A percentile compares a stretch with the other conserved stretches of the same genome.
These are phyloP conservation scores for Cactoblastis cactorum DNA, from an alignment of 2,888 invertebrate genomes.

Conservation along the genomic window DNA sequence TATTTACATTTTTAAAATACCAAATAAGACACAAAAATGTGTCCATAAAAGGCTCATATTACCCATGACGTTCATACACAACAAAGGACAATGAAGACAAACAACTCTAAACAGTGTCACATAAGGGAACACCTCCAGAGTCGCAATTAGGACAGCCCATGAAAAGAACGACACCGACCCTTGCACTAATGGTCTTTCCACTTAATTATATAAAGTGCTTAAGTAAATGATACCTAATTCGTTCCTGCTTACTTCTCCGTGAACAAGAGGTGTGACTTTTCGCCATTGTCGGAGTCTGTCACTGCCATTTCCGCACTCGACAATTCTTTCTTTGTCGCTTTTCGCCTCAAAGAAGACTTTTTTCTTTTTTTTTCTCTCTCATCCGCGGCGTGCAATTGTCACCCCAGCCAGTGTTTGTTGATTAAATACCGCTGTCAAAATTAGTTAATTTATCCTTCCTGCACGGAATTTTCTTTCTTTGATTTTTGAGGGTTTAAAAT, in stretches of 20 bases:
- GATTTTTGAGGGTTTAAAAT: not conserved
- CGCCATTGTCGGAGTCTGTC: conserved; percentile 76
- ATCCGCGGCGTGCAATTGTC: conserved; percentile 71
- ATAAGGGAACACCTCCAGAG: conserved; percentile 33
- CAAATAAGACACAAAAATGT: not conserved
- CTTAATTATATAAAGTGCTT: conserved; percentile 78
- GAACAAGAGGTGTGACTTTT: conserved; percentile 78
- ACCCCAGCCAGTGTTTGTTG: conserved; percentile 70
- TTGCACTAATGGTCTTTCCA: conserved; percentile 62
- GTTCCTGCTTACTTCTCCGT: conserved; percentile 59
- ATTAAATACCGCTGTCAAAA: conserved; percentile 71
- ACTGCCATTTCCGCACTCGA: conserved; percentile 69
- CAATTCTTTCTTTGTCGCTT: conserved; percentile 71
- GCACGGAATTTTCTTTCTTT: not conserved
- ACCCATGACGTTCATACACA: not conserved
- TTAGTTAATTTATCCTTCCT: conserved; percentile 59
- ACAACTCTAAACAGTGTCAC: conserved; percentile 9
- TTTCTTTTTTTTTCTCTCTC: conserved; percentile 57
- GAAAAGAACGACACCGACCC: conserved; percentile 61
- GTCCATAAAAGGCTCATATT: not conserved
- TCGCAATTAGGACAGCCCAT: conserved; percentile 53
- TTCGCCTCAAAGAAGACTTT: conserved; percentile 70
- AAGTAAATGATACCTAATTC: conserved; percentile 79
- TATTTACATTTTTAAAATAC: not conserved
- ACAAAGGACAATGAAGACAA: conserved; percentile 16